Evolutionary conservation across 2,888 invertebrate species (phyloP), one percentile per base, ranked within the genome.

Genomic region (Amblyjoppa fuscipennis): DNA sequence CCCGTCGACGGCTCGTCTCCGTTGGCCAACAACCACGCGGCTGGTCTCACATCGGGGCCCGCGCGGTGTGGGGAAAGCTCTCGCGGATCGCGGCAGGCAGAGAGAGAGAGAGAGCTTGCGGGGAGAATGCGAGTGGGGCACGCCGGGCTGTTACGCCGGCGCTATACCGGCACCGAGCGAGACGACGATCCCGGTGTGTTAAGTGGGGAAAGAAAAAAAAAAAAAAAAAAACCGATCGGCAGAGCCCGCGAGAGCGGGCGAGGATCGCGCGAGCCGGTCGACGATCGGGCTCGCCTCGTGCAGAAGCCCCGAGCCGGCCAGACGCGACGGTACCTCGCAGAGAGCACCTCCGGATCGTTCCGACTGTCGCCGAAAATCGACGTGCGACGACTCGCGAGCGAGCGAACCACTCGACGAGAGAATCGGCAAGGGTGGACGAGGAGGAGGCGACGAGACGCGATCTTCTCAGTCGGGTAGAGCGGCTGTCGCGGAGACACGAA

Each of bases 21-120:
- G 91, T 91, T 91, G 90, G 90, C 87, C 87, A 61, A 79, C 69
- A 85, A 86, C 88, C 90, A 88, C 90, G 89, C 90, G 90, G 88
- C 28, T 20, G 53, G n/a, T 16, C 53, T 16, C 64, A 41, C 70
- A 16, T 51, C 74, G 41, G 73, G 84, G 77, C 76, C 56, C 81
- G 64, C 78, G 71, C 31, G 82, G 53, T 25, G 78, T 71, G 82
- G 85, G 82, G 85, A 85, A 85, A 85, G 85, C 85, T 82, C 81
- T 61, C 53, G 53, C 59, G 61, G 66, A 78, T 66, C 59, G 76
- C 28, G 71, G 41, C 4, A 34, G 20, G 20, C 20, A 20, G 20
- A 20, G 20, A 20, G 41, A 41, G 41, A 41, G 41, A 41, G 49
- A 56, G 41, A 81, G 49, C 28, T 69, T 20, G 61, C 49, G 41